Percentiles rank a stretch among this genome's conserved stretches.
Evolutionary conservation across 2,797 vertebrate species (phyloP).

Genomic region (Hybognathus amarus): DNA sequence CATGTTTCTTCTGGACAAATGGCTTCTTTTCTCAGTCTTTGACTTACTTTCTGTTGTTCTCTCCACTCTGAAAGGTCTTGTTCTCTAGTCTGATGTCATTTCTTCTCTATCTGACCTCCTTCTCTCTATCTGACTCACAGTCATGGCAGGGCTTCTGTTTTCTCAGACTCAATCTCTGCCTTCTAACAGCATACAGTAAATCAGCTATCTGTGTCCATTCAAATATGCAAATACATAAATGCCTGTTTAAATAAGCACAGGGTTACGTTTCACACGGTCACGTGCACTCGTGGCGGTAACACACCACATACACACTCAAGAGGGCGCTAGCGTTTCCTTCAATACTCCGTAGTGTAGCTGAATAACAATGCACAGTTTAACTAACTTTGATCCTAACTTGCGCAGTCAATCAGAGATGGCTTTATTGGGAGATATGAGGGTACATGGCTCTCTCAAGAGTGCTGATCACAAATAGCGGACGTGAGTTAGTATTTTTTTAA

Average conservation of each 20-base stretch:
- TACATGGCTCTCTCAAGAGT: too few relatives aligned
- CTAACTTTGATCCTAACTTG: not conserved
- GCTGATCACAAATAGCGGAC: too few relatives aligned
- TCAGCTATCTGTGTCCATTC: not conserved
- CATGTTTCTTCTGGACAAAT: not conserved
- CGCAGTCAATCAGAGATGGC: not conserved
- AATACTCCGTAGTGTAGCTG: not conserved
- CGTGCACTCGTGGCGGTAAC: not conserved
- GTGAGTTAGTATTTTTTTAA: too few relatives aligned
- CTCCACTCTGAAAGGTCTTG: not conserved
- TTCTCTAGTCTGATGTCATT: conserved; percentile 7
- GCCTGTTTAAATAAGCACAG: not conserved
- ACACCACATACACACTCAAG: not conserved
- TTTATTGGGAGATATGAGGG: too few relatives aligned
- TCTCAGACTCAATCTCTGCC: not conserved
- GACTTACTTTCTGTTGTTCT: not conserved
- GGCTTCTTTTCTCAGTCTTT: not conserved
- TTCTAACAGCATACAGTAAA: not conserved
- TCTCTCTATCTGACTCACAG: not conserved
- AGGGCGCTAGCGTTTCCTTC: not conserved
- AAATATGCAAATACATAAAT: not conserved
- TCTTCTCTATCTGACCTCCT: not conserved
- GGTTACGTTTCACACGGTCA: not conserved
- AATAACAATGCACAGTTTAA: not conserved
- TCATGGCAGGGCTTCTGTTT: not conserved